phyloP scores from a whole-genome alignment of 1,140 invertebrate genomes.

The Platorchestia sp. region DNA sequence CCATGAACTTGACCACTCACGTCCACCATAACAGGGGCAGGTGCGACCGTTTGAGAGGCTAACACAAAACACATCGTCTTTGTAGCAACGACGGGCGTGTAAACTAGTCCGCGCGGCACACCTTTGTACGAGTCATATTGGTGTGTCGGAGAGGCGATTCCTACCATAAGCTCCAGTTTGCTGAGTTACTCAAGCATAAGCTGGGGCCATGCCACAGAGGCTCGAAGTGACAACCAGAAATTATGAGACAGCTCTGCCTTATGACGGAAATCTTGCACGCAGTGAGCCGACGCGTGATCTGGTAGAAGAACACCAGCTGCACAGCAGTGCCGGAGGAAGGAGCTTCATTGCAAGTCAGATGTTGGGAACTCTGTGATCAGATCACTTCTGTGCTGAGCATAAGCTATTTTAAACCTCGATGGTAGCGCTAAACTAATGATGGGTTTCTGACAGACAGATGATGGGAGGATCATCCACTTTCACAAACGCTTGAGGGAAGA shows the following conservation, averaged over 20 bases:
- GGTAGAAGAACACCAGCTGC: too few species aligned
- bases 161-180: too few species aligned
- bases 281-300: background rate
- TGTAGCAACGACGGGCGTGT: background rate
- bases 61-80: too few species aligned
- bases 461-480: conserved; percentile 1
- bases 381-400: background rate
- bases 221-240: too few species aligned
- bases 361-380: background rate
- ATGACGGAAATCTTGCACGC: background rate
- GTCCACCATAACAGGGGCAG: background rate
- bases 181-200: too few species aligned
- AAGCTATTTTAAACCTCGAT: background rate
- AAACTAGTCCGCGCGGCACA: background rate
- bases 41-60: too few species aligned
- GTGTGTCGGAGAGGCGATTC: too few species aligned
- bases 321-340: too few species aligned
- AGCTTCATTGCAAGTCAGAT: background rate
- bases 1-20: background rate
- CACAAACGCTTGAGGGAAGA: conserved; percentile 19
- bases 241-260: too few species aligned
- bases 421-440: background rate
- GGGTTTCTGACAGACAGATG: background rate
- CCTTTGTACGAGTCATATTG: too few species aligned
- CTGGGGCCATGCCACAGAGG: too few species aligned